phyloP scores from a whole-genome alignment of 2,888 invertebrate species.

The Drosophila niveifrons region DNA sequence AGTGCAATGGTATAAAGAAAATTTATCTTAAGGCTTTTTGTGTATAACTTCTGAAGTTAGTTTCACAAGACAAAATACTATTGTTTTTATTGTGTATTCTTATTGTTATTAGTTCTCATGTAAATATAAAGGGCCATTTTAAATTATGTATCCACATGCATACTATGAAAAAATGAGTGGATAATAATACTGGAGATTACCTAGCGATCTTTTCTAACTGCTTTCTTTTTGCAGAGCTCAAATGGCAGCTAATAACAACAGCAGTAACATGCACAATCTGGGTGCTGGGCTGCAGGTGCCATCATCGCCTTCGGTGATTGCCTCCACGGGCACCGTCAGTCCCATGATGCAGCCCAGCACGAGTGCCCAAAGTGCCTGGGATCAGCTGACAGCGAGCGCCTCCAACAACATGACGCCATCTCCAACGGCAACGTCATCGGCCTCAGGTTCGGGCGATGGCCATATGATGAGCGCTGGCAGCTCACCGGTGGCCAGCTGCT shows the following conservation, averaged over 20 bases:
- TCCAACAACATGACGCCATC: slow-evolving; percentile 65
- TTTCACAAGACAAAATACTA: too few species aligned
- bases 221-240: slow-evolving; percentile 44
- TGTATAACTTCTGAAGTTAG: too few species aligned
- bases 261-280: slow-evolving; percentile 72
- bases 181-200: too few species aligned
- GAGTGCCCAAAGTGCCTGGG: slow-evolving; percentile 84
- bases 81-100: too few species aligned
- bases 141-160: too few species aligned
- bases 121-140: too few species aligned
- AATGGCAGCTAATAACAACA: slow-evolving; percentile 82
- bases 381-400: slow-evolving; percentile 84
- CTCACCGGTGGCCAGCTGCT: slow-evolving; percentile 81
- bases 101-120: too few species aligned
- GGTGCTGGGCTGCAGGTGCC: slow-evolving; percentile 64
- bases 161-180: too few species aligned
- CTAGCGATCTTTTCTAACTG: background rate
- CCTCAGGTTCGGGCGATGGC: slow-evolving; percentile 17
- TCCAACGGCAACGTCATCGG: slow-evolving; percentile 50
- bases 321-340: slow-evolving; percentile 74
- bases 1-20: too few species aligned
- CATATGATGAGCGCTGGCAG: slow-evolving; percentile 76
- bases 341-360: slow-evolving; percentile 73
- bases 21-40: too few species aligned
- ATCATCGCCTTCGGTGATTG: slow-evolving; percentile 77